Base-by-base conservation (phyloP, 2,888 invertebrate genomes). In the Leptothorax acervorum region DNA sequence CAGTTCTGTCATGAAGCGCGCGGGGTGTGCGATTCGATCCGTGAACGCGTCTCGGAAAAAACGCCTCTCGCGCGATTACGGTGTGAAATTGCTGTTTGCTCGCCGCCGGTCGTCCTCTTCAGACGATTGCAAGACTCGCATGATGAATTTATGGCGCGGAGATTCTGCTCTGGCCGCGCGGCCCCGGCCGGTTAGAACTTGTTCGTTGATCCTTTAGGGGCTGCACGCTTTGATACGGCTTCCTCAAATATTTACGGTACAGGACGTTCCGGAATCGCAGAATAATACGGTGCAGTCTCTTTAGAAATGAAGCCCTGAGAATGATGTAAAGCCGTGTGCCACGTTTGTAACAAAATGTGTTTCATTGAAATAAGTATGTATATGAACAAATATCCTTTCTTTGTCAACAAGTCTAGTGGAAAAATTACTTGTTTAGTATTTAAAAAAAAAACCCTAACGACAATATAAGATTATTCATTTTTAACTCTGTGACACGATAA, bases 11-110 rank as follows among this genome's bases (percentile, higher is more conserved):
- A 42, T 31, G 63, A 35, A 39, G 15, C 70, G 35, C 71, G 78
- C 42, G 74, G 62, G 39, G 84, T 45, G 57, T 63, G 51, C 73
- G 82, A 88, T 85, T 86, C 89, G 86, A 88, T 71, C 78, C 88
- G 85, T 75, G 57, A 15, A 83, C 39, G 79, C 48, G 60, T 78
- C 73, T 70, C 63, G 66, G 82, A 74, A 86, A 83, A 86, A 89
- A 82, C 82, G 78, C 82, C 74, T 76, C 62, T 53, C 55, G 68
- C 63, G 31, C 65, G 79, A 66, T 76, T 73, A 71, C 53, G 85
- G 85, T 89, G 89, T 89, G 87, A 89, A 89, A 89, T 89, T 89
- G 85, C 76, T 89, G 89, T 89, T 89, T 89, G 86, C 89, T 89
- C 87, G 84, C 83, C 82, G 85, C 68, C 73, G 48, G 60, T 57